Evolutionary conservation across 2,888 invertebrate genomes (phyloP), one percentile per base, ranked within the genome.

Genomic region (Vanessa cardui): DNA sequence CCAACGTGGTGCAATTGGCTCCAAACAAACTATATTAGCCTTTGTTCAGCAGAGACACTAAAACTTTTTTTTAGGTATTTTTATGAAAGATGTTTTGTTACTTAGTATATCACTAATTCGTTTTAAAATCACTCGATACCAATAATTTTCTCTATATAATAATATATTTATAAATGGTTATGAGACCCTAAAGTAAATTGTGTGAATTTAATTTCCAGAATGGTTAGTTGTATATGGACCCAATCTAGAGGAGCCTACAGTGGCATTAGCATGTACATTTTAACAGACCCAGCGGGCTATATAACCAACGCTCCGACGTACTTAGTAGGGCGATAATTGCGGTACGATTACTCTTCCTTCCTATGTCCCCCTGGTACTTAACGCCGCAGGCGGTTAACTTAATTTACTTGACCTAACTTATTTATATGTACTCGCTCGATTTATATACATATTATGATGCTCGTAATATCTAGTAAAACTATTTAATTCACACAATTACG

Each of bases 261-360:
- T 20, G 50, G 50, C 50, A 54, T 54, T 54, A 54, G 26, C 52
- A 62, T 66, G 49, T 58, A 63, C 52, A 60, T 54, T 59, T 52
- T 52, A 69, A 77, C 75, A 39, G 49, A 21, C 82, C 68, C 83
- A 80, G 82, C 81, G 72, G 81, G 79, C 77, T 76, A 78, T 78
- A 73, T 77, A 77, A 76, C 75, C 77, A 79, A 83, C 81, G 75
- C 80, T 77, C 83, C 85, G 81, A 89, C 90, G 89, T 89, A 87
- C 85, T 90, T 90, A 91, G 90, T 91, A 88, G 88, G 85, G 87
- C 81, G 89, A 90, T 90, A 91, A 91, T 91, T 91, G 73, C 77
- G 78, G 69, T 77, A 80, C 85, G 80, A 88, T 89, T 85, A 85
- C 80, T 72, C 70, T 67, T 74, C 74, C 64, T 26, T 20, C 52